Base-by-base conservation (phyloP, 1,140 invertebrate species). In the Drosophila pseudoananassae region DNA sequence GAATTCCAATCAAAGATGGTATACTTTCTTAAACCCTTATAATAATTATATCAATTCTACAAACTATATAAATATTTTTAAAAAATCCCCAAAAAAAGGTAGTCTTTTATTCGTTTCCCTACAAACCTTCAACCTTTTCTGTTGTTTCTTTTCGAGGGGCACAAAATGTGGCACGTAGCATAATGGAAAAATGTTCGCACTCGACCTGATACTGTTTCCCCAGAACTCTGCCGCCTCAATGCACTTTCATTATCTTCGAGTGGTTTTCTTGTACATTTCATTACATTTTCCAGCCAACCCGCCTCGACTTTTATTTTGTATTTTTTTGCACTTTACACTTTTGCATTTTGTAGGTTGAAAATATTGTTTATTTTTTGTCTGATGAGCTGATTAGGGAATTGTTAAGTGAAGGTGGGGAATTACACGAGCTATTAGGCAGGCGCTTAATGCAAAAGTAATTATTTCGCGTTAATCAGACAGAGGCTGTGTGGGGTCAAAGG, bases 391-490 rank as follows among this genome's bases (percentile, higher is more conserved):
- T 87, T 87, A 71, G 60, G 46, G 54, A 25, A 36, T 31, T 40
- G 49, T 33, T 47, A 38, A 46, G 65, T 70, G 43, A 46, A 75
- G 73, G 40, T 74, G 76, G 43, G 78, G 58, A 50, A 85, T 82
- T 85, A 82, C 82, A 85, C 75, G 78, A 79, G 78, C 82, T 85
- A 85, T 85, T 85, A 87, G 79, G 74, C 79, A 52, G 50, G 40
- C 61, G 82, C 82, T 87, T 85, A 85, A 85, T 85, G 82, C 82
- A 74, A 85, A 85, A 87, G 85, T 85, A 85, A 85, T 85, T 85
- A 85, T 87, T 78, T 82, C 78, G 87, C 70, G 68, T 87, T 85
- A 85, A 85, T 85, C 82, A 87, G 75, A 63, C 76, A 25, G 29
- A 23, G 52, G 47, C 71, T 63, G 74, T 47, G 36, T 17, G 82